Base-by-base conservation (phyloP, 1,140 invertebrate species). In the Dinothrombium tinctorium region DNA sequence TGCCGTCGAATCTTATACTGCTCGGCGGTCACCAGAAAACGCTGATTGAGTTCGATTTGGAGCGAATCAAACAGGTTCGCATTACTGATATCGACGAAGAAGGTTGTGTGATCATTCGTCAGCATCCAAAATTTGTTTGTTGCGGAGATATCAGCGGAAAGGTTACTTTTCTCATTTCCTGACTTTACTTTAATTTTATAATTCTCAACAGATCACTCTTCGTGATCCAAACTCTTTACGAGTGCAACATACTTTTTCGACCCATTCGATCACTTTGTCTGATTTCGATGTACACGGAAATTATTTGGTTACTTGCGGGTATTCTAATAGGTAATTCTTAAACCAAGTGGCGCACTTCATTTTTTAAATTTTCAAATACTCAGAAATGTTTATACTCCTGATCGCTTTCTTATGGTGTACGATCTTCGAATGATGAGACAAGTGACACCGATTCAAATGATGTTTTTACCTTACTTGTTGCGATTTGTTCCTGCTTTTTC, bases 271-370 rank as follows among this genome's bases (percentile, higher is more conserved):
- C 35, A 71, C 66, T 49, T 61, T 96, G 3, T 89, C 82, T 25
- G 87, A 95, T 59, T 81, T 95, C 64, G 87, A 94, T 63, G 74
- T 92, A 41, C 79, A 89, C 59, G 86, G 81, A 37, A 86, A 94
- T 62, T 69, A 84, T 46, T 65, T 94, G 3, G 78, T 94, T 33
- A 90, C 86, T 2, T 94, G 86, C 66, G 89, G 87, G 17, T 92
- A 89, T 54, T 83, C 80, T 46, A 69, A 67, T 45, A 69, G 72
- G 72, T 76, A 55, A 48, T 41, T 12, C 26, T 38, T 7, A 2
- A 12, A 38, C 26, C 38, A 9, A 20, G 24, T 31, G 23, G 23
- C 12, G 36, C 24, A 35, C 33, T 28, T 44, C 23, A n/a, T 14
- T 41, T 37, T 14, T 33, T 36, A 26, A 43, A 9, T 42, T 23